Conservation (phyloP, 2,113 vertebrate genomes). For the Thinocorus orbignyianus region DNA sequence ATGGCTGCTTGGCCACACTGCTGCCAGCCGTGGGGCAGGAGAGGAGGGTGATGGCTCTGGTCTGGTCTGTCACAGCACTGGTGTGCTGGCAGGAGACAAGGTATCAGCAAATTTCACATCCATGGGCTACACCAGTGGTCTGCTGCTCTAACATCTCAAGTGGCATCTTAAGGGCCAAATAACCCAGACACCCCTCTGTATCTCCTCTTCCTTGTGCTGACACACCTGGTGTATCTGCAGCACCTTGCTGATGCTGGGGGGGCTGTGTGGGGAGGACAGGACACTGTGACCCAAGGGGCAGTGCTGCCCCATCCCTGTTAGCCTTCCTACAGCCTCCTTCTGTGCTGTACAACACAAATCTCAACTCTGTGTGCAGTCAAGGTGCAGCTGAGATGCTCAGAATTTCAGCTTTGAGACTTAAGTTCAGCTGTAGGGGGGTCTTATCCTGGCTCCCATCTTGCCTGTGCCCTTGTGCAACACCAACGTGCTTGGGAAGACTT, state of each 20-base stretch:
- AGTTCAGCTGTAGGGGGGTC: not conserved
- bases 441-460: not conserved
- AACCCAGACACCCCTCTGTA: rapidly evolving
- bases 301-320: not conserved
- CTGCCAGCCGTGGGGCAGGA: not conserved
- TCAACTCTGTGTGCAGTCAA: not conserved
- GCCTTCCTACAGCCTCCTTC: not conserved
- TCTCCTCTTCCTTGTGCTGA: not conserved
- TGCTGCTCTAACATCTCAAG: not conserved
- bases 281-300: too few species aligned
- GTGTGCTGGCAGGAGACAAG: not conserved
- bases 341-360: rapidly evolving
- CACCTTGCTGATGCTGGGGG: not conserved
- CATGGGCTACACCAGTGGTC: not conserved
- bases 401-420: not conserved
- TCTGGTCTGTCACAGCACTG: not conserved
- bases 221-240: rapidly evolving
- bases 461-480: not conserved
- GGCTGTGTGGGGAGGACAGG: not conserved
- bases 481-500: not conserved
- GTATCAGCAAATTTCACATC: not conserved
- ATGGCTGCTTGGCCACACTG: not conserved
- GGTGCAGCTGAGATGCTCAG: not conserved
- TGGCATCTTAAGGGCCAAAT: not conserved
- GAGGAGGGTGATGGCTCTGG: not conserved